Evolutionary conservation across 2,888 invertebrate genomes (phyloP).

Genomic region (Tridacna gigas): DNA sequence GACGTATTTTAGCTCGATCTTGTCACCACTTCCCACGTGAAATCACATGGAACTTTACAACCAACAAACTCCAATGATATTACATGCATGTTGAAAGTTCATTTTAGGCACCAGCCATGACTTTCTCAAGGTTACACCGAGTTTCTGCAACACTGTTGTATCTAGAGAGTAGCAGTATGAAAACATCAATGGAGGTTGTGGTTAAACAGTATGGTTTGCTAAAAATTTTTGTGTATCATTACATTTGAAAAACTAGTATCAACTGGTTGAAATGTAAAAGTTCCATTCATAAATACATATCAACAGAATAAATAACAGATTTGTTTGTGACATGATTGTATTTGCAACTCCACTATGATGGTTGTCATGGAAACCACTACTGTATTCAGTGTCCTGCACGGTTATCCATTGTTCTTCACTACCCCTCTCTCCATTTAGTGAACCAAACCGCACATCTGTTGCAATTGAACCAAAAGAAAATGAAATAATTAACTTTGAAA

Average conservation of each 20-base stretch:
- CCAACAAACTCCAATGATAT: too few species aligned
- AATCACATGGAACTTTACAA: too few species aligned
- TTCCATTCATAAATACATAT: conserved; percentile 5
- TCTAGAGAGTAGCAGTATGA: too few species aligned
- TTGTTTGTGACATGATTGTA: neutral
- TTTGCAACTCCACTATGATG: neutral
- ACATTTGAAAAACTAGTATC: conserved; percentile 15
- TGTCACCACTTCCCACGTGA: too few species aligned
- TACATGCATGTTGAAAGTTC: too few species aligned
- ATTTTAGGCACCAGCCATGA: too few species aligned
- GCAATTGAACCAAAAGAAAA: too few species aligned
- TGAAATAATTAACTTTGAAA: neutral
- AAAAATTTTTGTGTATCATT: neutral
- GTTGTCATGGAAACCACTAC: conserved; percentile 27
- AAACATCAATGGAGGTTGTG: too few species aligned
- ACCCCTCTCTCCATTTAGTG: conserved; percentile 30
- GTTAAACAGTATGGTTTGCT: too few species aligned
- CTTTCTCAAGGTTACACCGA: too few species aligned
- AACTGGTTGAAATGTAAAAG: neutral
- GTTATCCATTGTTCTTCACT: conserved; percentile 69
- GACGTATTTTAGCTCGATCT: too few species aligned
- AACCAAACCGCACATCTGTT: conserved; percentile 20
- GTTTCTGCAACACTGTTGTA: too few species aligned
- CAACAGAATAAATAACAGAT: neutral
- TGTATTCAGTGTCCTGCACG: conserved; percentile 46